Evolutionary conservation across 2,797 vertebrate genomes (phyloP).

Genomic region (Denticeps clupeoides): DNA sequence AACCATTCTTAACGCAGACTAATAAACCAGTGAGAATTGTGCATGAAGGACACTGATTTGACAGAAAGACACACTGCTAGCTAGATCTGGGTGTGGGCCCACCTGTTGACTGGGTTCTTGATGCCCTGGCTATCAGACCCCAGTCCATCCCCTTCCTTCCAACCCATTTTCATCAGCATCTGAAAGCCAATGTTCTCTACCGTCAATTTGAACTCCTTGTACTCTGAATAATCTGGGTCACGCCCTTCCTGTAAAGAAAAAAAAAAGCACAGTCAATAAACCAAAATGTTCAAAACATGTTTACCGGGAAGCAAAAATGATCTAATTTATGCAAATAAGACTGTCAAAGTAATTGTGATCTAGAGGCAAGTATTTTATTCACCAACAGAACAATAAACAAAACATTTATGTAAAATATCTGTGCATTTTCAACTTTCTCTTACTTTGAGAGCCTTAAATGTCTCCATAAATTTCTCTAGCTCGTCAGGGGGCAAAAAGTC

Average conservation of each 20-base stretch:
- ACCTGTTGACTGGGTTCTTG: conserved; percentile 89
- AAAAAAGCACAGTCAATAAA: neutral
- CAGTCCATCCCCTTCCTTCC: conserved; percentile 94
- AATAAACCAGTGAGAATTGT: too few species aligned
- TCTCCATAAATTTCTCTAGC: conserved; percentile 98
- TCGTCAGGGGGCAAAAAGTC: conserved; percentile 94
- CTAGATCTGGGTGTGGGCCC: conserved; percentile 10
- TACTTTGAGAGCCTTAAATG: conserved; percentile 93
- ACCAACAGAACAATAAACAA: too few species aligned
- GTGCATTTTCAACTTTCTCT: conserved; percentile 17
- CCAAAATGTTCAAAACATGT: neutral
- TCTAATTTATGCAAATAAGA: too few species aligned
- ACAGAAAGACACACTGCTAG: neutral
- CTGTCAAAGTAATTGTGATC: too few species aligned
- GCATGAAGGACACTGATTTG: neutral
- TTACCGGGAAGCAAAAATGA: too few species aligned
- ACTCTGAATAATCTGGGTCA: conserved; percentile 94
- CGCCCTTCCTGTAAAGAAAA: conserved; percentile 74
- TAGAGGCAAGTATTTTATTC: too few species aligned
- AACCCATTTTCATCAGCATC: conserved; percentile 99
- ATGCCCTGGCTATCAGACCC: conserved; percentile 88
- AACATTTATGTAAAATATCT: neutral
- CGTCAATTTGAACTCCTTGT: conserved; percentile 97
- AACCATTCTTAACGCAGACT: too few species aligned
- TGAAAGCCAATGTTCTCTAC: conserved; percentile 97